Percentiles rank a stretch among this genome's conserved stretches.
phyloP scores from a whole-genome alignment of 1,140 invertebrate species.

The Heliconius hermathena region DNA sequence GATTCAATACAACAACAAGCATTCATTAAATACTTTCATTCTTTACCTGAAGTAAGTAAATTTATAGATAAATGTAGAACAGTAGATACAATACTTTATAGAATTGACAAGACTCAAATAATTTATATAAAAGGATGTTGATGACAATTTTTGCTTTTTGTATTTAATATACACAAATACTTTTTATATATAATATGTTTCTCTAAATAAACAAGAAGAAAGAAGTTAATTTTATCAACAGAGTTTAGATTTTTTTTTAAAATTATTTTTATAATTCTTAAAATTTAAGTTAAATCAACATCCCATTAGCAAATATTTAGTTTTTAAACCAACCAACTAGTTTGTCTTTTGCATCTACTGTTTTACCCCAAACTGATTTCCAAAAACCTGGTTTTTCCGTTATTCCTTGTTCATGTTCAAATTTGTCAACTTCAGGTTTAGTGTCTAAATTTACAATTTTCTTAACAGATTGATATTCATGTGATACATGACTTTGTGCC shows the following conservation, averaged over 20 bases:
- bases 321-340: slow-evolving; percentile 75
- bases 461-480: slow-evolving; percentile 15
- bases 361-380: slow-evolving; percentile 79
- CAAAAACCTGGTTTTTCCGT: slow-evolving; percentile 80
- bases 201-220: too few relatives aligned
- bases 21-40: slow-evolving; percentile 83
- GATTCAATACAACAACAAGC: slow-evolving; percentile 83
- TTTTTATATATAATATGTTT: too few relatives aligned
- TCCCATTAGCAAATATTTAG: slow-evolving; percentile 18
- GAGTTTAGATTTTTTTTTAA: too few relatives aligned
- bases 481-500: background rate
- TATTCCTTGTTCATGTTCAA: slow-evolving; percentile 23
- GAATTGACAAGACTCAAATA: slow-evolving; percentile 29
- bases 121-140: background rate
- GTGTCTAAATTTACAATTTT: slow-evolving; percentile 35
- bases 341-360: slow-evolving; percentile 81
- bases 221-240: too few relatives aligned
- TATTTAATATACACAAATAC: too few relatives aligned
- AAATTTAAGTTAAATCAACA: too few relatives aligned
- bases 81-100: slow-evolving; percentile 30
- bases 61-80: background rate
- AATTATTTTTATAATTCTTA: too few relatives aligned
- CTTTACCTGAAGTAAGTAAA: slow-evolving; percentile 83
- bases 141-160: background rate
- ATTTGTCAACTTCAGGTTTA: slow-evolving; percentile 23